Evolutionary conservation across 2,888 invertebrate genomes (phyloP).

Genomic region (Andrena haemorrhoa): DNA sequence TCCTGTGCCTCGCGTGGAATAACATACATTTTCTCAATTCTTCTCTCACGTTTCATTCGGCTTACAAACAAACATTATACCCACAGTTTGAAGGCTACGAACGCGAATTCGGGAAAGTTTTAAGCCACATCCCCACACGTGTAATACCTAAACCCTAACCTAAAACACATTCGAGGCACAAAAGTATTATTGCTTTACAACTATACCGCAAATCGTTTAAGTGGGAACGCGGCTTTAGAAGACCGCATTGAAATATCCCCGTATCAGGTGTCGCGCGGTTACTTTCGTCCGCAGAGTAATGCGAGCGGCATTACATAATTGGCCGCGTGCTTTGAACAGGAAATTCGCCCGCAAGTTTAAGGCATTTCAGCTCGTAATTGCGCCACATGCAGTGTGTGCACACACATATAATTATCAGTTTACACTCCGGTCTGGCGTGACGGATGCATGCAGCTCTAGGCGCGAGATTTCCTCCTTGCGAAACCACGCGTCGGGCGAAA

Average conservation of each 20-base stretch:
- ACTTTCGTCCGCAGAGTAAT: background rate
- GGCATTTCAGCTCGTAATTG: constrained; percentile 16
- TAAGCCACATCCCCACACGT: no score
- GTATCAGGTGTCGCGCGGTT: background rate
- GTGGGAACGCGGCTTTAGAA: background rate
- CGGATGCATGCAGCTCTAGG: background rate
- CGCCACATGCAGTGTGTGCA: background rate
- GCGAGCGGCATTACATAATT: constrained; percentile 23
- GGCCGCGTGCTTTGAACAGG: constrained; percentile 22
- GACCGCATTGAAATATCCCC: background rate
- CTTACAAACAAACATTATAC: no score
- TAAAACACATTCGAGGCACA: no score
- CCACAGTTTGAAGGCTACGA: no score
- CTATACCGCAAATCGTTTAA: background rate
- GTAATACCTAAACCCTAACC: no score
- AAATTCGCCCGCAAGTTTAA: constrained; percentile 16
- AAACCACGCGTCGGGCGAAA: constrained; percentile 32
- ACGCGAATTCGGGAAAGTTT: no score
- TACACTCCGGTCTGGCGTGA: constrained; percentile 18
- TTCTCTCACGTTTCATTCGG: background rate
- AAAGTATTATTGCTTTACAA: background rate
- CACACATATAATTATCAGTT: constrained; percentile 35
- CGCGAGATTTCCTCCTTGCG: constrained; percentile 9
- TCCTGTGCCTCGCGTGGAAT: background rate
- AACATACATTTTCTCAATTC: background rate